Percentiles rank a stretch among this genome's conserved stretches.
phyloP scores from a whole-genome alignment of 2,797 vertebrate species.

The Glyptemys insculpta region DNA sequence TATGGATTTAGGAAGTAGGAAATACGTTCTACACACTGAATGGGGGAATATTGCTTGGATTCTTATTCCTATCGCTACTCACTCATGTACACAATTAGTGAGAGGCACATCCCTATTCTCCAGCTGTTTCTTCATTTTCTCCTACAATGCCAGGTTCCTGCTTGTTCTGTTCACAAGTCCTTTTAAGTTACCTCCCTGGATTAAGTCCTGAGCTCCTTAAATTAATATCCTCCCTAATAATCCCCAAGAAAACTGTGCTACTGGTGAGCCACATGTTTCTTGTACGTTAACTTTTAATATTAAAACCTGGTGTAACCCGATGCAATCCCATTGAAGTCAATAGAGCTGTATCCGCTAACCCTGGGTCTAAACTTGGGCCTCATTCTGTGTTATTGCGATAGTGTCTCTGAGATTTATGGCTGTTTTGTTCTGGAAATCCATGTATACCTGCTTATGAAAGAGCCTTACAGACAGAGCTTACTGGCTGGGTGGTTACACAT shows the following conservation, averaged over 20 bases:
- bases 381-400: not conserved
- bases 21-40: not conserved
- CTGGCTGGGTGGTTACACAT: no score
- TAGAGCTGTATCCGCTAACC: fast-evolving
- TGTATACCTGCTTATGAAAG: not conserved
- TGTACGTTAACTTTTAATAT: not conserved
- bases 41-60: not conserved
- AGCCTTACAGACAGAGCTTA: not conserved
- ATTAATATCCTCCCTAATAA: conserved; percentile 38
- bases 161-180: conserved; percentile 9
- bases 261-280: not conserved
- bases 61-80: not conserved
- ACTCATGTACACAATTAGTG: not conserved
- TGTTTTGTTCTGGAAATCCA: conserved; percentile 18
- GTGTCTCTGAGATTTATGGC: not conserved
- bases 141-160: conserved; percentile 23
- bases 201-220: conserved; percentile 38
- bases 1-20: not conserved
- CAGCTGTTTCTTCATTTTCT: conserved; percentile 57
- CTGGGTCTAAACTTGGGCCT: not conserved
- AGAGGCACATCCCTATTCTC: not conserved
- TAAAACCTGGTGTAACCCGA: not conserved
- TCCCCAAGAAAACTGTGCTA: not conserved
- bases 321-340: not conserved
- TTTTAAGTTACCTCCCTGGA: conserved; percentile 47